Evolutionary conservation across 2,113 vertebrate genomes (phyloP).

Genomic region (Thymallus thymallus): DNA sequence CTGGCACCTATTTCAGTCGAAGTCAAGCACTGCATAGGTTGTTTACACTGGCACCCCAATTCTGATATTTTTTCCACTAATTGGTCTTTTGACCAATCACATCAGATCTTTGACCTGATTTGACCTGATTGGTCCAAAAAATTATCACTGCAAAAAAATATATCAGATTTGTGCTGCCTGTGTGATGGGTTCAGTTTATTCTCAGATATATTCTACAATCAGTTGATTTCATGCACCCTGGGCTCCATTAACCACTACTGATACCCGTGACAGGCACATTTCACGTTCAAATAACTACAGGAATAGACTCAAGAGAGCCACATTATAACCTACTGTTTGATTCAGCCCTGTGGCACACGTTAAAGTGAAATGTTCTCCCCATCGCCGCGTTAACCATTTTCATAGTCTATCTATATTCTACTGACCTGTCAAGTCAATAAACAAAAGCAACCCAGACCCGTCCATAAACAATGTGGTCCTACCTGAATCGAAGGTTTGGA

Average conservation of each 20-base stretch:
- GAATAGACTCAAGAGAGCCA: slow-evolving; percentile 8
- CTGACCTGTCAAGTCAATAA: neutral
- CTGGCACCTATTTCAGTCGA: no score
- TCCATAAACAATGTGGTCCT: no score
- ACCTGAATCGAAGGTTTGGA: neutral
- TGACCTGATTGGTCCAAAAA: no score
- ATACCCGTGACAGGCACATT: slow-evolving; percentile 18
- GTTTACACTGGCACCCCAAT: no score
- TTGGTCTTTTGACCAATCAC: no score
- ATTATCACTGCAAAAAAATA: no score
- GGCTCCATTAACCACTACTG: neutral
- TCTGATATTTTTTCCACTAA: no score
- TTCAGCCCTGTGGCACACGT: neutral
- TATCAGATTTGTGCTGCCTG: neutral
- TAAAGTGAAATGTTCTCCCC: neutral
- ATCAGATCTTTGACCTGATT: no score
- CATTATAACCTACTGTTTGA: no score
- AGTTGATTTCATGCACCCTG: neutral
- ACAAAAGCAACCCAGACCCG: neutral
- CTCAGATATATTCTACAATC: neutral
- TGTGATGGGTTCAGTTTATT: neutral
- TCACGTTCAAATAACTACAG: slow-evolving; percentile 8
- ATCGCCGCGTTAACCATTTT: neutral
- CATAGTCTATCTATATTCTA: neutral
- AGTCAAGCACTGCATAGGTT: no score